phyloP scores from a whole-genome alignment of 2,797 vertebrate species.

The Crypturellus tataupa region DNA sequence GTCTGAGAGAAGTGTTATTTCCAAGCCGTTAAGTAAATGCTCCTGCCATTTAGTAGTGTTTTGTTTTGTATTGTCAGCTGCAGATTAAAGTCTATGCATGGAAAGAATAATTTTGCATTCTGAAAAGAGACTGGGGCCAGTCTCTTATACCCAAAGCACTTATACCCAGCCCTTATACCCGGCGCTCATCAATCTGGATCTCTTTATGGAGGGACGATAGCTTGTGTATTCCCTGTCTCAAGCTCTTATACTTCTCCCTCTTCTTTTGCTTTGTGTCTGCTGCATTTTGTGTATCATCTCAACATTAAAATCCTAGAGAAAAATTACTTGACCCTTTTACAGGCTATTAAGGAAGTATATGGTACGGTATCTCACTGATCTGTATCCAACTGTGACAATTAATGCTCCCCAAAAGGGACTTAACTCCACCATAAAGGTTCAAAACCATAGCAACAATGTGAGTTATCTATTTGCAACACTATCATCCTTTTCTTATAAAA shows the following conservation, averaged over 20 bases:
- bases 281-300: neutral
- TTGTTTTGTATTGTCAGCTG: neutral
- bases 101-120: neutral
- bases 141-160: neutral
- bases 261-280: neutral
- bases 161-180: accelerated
- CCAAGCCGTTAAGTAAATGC: conserved; percentile 39
- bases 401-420: conserved; percentile 13
- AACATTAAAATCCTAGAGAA: conserved; percentile 2
- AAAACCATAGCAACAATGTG: neutral
- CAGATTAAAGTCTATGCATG: neutral
- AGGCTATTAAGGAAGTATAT: conserved; percentile 50
- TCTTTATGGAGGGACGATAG: neutral
- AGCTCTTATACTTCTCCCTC: neutral
- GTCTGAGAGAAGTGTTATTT: neutral
- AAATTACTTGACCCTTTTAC: neutral
- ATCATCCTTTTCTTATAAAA: conserved; percentile 7
- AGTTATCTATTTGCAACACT: neutral
- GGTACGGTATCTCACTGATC: conserved; percentile 26
- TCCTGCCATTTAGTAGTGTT: conserved; percentile 18
- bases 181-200: neutral
- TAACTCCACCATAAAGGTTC: conserved; percentile 13
- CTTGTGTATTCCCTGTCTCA: neutral
- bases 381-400: conserved; percentile 39
- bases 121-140: neutral